Base-by-base conservation (phyloP, 2,113 vertebrate genomes). In the Alectura lathami region DNA sequence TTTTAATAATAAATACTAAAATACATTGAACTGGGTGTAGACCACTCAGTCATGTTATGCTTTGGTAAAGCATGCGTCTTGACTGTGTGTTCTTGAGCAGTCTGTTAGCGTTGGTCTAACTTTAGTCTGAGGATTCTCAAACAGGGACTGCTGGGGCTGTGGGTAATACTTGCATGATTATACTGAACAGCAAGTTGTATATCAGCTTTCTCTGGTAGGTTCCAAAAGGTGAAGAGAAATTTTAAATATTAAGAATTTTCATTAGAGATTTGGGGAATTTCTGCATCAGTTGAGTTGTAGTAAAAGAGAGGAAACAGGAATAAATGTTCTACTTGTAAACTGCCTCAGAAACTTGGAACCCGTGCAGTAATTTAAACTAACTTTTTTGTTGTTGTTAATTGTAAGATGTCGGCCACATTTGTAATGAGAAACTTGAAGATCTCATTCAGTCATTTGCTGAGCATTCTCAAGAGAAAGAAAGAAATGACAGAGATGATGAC, bases 361-460 rank as follows among this genome's bases (percentile, higher is more conserved):
- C 68, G 75, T 62, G 11, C 34, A 56, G 12, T 94, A 83, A 93
- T 83, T 48, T 54, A 62, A 69, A 68, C 13, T 56, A 53, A 53
- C 88, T 82, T 22, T 64, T 4, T 76, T 68, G 68, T 86, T 48
- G 34, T 62, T 12, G 4, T 63, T 7, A 64, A 59, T 89, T 82
- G 8, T 15, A 87, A 97, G 95, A 93, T 89, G 36, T 68, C n/a
- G 98, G 97, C 57, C 91, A 97, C 30, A 75, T 97, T 18, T 98
- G 97, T 78, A 96, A 98, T 67, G 97, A 97, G 76, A 98, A 98
- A 42, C 98, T 99, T 74, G 98, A 99, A 84, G 96, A 98, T 90
- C 98, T 99, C 48, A 98, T 99, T 29, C 97, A 98, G 93, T 98
- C 98, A 13, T 97, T 99, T 17, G 94, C 96, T 15, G 95, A 91